Evolutionary conservation across 2,113 vertebrate species (phyloP), one percentile per base, ranked within the genome.

Genomic region (Dolichotis patagonum): DNA sequence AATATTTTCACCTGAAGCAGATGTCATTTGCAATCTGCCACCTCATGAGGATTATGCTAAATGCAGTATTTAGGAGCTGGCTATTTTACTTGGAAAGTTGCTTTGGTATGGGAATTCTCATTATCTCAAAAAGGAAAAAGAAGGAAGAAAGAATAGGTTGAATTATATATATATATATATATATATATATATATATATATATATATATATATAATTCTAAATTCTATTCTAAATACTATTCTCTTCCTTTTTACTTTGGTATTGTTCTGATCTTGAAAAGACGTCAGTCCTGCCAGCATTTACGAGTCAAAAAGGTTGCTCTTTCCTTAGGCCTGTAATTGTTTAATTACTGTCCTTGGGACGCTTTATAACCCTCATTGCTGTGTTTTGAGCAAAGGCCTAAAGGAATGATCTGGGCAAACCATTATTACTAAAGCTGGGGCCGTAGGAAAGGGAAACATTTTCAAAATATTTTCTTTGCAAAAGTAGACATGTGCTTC

Each of bases 81-180:
- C 30, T 78, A 43, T 90, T 97, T 96, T 54, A 46, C 94, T 97
- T 88, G 96, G 87, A 97, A 90, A 92, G 58, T 78, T 90, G 60
- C 11, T 22, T 69, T 16, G 78, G 54, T 43, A 16, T 30, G 80
- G 71, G 77, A 75, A 88, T 85, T 60, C 62, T 52, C 4, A 1
- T 75, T 89, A 67, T 91, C 56, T 81, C 56, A 12, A 22, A 65
- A 85, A 78, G 67, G 67, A 17, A 1, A 49, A 60, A 22, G 10
- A 52, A 56, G 24, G 12, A 46, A 7, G 41, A 54, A 19, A 41
- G 52, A 56, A 60, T 65, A 69, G 63, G 56, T 80, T 52, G 71
- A 22, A 46, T 65, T 73, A 71, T 52, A 13, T 58, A 67, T 32
- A 35, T 46, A 7, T 20, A 28, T 16, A n/a, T 32, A 10, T 43